A percentile compares a stretch with the other conserved stretches of the same genome.
phyloP scores from a whole-genome alignment of 2,888 invertebrate genomes.

The Cantharis rufa region DNA sequence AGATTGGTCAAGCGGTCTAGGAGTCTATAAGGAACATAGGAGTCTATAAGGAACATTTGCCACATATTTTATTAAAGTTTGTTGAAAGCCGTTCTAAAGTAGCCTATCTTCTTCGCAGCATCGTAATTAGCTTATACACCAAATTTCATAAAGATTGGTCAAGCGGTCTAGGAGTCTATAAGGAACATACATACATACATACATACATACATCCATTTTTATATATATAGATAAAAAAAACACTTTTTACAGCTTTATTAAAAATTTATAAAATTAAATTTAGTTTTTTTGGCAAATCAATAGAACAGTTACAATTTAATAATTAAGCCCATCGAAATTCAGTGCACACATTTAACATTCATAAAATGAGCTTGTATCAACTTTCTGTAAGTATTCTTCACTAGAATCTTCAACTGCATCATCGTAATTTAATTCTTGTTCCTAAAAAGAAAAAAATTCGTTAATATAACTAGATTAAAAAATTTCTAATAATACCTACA shows the following conservation, averaged over 20 bases:
- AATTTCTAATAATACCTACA: slow-evolving; percentile 11
- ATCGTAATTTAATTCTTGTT: slow-evolving; percentile 59
- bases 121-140: too few relatives aligned
- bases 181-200: too few relatives aligned
- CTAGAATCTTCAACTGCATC: slow-evolving; percentile 68
- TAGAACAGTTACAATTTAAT: not conserved
- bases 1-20: too few relatives aligned
- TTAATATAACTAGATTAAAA: not conserved
- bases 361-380: not conserved
- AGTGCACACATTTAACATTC: not conserved
- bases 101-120: too few relatives aligned
- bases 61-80: too few relatives aligned
- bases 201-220: too few relatives aligned
- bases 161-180: too few relatives aligned
- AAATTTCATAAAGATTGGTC: too few relatives aligned
- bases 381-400: slow-evolving; percentile 56
- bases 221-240: too few relatives aligned
- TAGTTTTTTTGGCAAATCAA: not conserved
- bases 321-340: not conserved
- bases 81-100: too few relatives aligned
- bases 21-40: too few relatives aligned
- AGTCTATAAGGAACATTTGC: too few relatives aligned
- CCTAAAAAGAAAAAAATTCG: slow-evolving; percentile 39
- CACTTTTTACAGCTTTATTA: not conserved
- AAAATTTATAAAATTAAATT: not conserved